These are phyloP conservation scores for Eurois occulta DNA, from an alignment of 2,888 invertebrate genomes.

Conservation along the genomic window DNA sequence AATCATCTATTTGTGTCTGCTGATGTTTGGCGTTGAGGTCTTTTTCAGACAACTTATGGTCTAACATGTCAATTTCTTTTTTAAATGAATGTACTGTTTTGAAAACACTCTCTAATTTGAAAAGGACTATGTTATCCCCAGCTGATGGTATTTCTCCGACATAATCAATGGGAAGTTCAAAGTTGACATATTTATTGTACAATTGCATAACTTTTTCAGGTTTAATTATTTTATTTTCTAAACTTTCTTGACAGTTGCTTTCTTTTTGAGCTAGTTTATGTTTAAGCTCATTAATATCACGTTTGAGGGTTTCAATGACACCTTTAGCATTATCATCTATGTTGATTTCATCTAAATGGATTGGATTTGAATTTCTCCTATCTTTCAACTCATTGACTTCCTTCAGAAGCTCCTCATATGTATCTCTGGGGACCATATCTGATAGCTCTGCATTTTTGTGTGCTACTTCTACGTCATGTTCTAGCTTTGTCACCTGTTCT, in stretches of 20 bases:
- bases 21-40: constrained; percentile 88
- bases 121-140: constrained; percentile 81
- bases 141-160: constrained; percentile 86
- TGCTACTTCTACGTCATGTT: constrained; percentile 85
- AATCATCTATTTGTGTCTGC: constrained; percentile 90
- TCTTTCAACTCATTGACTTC: constrained; percentile 81
- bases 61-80: constrained; percentile 90
- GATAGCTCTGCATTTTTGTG: constrained; percentile 77
- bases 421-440: constrained; percentile 81
- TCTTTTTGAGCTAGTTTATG: constrained; percentile 82
- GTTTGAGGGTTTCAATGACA: constrained; percentile 87
- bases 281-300: constrained; percentile 85
- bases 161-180: constrained; percentile 87
- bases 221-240: constrained; percentile 78
- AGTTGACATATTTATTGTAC: constrained; percentile 87
- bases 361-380: constrained; percentile 77
- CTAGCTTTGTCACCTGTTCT: constrained; percentile 86
- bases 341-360: constrained; percentile 85
- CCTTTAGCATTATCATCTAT: constrained; percentile 89
- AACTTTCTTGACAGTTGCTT: constrained; percentile 66
- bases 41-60: constrained; percentile 90
- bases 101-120: constrained; percentile 89
- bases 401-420: constrained; percentile 81
- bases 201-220: constrained; percentile 84
- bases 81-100: constrained; percentile 90